A percentile compares a stretch with the other conserved stretches of the same genome.
These are phyloP conservation scores for Leptopilina myrica DNA, from an alignment of 2,888 invertebrate species.

Conservation along the genomic window DNA sequence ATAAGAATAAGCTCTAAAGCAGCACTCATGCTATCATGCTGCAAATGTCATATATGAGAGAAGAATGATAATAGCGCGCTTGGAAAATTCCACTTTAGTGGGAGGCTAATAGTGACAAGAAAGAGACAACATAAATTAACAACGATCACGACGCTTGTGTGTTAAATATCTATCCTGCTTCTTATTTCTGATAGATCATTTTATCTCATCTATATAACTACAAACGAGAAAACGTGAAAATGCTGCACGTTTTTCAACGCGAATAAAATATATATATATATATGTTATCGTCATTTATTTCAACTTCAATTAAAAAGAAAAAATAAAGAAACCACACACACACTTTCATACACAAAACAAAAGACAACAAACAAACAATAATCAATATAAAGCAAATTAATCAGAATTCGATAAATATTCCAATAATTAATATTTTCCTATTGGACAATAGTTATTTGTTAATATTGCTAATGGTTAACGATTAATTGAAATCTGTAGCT, in stretches of 20 bases:
- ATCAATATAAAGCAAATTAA: neutral
- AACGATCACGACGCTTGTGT: constrained; percentile 8
- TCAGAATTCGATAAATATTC: neutral
- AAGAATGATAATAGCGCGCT: neutral
- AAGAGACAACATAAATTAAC: constrained; percentile 31
- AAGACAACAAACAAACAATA: neutral
- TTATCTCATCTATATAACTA: neutral
- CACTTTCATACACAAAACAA: too few relatives aligned
- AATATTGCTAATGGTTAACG: too few relatives aligned
- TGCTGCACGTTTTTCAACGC: constrained; percentile 48
- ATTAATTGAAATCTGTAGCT: too few relatives aligned
- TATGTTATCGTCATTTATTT: neutral
- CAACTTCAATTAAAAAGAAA: neutral
- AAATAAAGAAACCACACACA: too few relatives aligned
- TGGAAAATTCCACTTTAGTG: constrained; percentile 33
- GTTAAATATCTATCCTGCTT: constrained; percentile 1
- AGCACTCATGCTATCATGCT: constrained; percentile 21
- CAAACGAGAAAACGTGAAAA: constrained; percentile 53
- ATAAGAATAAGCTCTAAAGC: constrained; percentile 20
- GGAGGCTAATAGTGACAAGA: constrained; percentile 13
- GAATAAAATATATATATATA: neutral
- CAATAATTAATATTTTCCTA: too few relatives aligned
- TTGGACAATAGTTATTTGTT: too few relatives aligned
- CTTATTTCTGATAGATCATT: constrained; percentile 2
- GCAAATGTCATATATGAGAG: constrained; percentile 27